Conservation (phyloP, 2,888 invertebrate species). For the Serripes groenlandicus region DNA sequence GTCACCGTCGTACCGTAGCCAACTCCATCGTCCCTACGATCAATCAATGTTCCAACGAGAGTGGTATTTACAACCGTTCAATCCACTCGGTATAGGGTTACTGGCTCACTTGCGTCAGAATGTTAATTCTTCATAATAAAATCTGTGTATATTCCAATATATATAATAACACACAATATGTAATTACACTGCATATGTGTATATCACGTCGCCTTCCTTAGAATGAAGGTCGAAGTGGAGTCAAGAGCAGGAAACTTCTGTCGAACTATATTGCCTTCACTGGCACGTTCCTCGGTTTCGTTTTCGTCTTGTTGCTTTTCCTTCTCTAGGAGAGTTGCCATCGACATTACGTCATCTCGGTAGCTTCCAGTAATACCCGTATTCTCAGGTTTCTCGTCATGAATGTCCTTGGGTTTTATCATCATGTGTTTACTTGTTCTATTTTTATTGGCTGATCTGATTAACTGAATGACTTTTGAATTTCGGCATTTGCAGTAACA, state of each 20-base stretch:
- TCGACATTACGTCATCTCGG: slow-evolving; percentile 2
- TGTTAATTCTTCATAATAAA: neutral
- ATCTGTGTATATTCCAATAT: neutral
- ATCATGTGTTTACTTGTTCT: neutral
- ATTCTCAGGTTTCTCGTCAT: neutral
- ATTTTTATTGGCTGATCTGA: neutral
- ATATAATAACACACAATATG: no score
- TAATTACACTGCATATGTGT: no score
- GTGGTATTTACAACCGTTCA: no score
- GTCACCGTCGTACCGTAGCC: neutral
- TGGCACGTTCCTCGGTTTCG: no score
- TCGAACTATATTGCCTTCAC: no score
- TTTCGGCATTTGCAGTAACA: neutral
- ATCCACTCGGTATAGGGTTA: neutral
- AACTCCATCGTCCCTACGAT: neutral
- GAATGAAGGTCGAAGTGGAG: no score
- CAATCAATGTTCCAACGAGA: no score
- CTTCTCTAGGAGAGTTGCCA: neutral
- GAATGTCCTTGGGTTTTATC: neutral
- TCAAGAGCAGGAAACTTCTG: no score
- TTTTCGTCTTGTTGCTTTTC: neutral
- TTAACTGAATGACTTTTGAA: neutral
- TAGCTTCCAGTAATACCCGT: neutral
- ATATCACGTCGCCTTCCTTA: no score
- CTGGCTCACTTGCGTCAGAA: neutral